Evolutionary conservation across 92 coral and sea anemone genomes (phyloP), one percentile per base, ranked within the genome.

Genomic region (Umimayanthus chanpuru): DNA sequence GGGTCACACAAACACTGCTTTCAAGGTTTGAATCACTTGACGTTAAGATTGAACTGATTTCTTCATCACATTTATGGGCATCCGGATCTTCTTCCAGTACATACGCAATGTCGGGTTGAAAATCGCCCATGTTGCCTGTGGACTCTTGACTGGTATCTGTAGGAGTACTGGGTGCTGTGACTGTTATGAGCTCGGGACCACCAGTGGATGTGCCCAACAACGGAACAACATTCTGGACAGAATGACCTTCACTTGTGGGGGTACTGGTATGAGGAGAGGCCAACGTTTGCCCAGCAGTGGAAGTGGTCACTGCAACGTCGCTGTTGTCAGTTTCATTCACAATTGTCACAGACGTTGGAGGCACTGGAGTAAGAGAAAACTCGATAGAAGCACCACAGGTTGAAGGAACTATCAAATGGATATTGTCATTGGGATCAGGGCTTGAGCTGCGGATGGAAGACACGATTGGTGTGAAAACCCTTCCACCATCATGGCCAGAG

Each of bases 391-490:
- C 67, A 26, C 87, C 87, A 71, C 87, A 70, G 26, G 65, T 18
- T n/a, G 87, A 83, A 14, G 87, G 87, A 47, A 83, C 71, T 26
- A 83, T 83, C 78, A 83, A 70, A 20, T 70, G 87, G 36, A 83
- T 73, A 15, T 47, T 83, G 77, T 83, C 87, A n/a, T 68, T 83
- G 44, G 87, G 87, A 83, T 83, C 87, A 40, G 87, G 87, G 43
- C 87, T 83, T 16, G 87, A 83, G 44, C 87, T 83, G 66, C 87
- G 87, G 77, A 83, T 83, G 25, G 87, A 83, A 47, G 87, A 83
- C n/a, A 83, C 87, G n/a, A 83, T 18, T 6, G 87, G 87, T 70
- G 87, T 83, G 68, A 83, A 83, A 71, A 70, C 65, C 66, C 28
- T 83, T 28, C 87, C 87, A 47, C 87, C 87, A 70, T 71, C 87